Evolutionary conservation across 1,140 invertebrate species (phyloP), one percentile per base, ranked within the genome.

Genomic region (Caenorhabditis latens): DNA sequence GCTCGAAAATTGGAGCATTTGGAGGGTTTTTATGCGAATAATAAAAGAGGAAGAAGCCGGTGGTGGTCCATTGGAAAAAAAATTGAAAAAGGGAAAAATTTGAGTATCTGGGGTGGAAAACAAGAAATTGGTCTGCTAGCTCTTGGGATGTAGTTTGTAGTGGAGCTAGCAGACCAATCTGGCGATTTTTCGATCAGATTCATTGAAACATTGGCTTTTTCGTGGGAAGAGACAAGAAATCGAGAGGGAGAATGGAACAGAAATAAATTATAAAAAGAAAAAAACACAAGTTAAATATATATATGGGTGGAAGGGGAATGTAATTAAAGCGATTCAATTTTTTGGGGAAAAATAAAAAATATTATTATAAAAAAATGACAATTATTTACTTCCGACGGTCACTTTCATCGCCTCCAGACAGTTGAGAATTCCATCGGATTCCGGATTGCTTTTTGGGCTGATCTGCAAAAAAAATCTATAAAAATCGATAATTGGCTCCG

Each of bases 351-450:
- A 40, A 11, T 3, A 32, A n/a, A 61, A 32, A 61, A 61, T 21
- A 61, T 21, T 24, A 14, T 53, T n/a, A 61, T 3, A 46, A 46
- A 19, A 32, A 79, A 50, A 19, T 11, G 9, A 24, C 6, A 24
- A 79, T n/a, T 79, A 79, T 79, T 79, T 79, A 46, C 71, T 79
- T 79, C 71, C 71, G 24, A 79, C n/a, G 9, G 71, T 79, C 32
- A 79, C 71, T 79, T 79, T 79, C 71, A 79, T 79, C n/a, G 71
- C 71, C 13, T 79, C 71, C 11, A 79, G 71, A 14, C 71, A 79
- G 40, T 79, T 79, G 71, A 79, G 71, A 24, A 79, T 79, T 79
- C 71, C 71, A 14, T 79, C 71, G 8, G 71, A 79, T 43, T 79
- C 71, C 11, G 71, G 71, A 24, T 79, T 79, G 46, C 21, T 79